These are phyloP conservation scores for Erpornis zantholeuca DNA, from an alignment of 2,113 vertebrate species.

Conservation along the genomic window DNA sequence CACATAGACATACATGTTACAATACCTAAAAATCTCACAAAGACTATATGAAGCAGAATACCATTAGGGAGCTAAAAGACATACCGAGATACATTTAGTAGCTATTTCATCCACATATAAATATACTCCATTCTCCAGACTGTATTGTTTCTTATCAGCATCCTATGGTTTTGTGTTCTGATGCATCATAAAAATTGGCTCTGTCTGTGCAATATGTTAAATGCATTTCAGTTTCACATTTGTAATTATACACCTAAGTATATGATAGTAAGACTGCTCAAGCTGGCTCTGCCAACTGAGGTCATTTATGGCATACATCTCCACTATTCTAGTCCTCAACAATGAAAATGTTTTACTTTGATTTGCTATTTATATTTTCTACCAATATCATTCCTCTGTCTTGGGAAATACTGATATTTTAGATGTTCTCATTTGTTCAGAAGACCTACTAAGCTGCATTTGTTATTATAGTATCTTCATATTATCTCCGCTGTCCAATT, in stretches of 20 bases:
- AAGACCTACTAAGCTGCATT: not conserved
- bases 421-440: not conserved
- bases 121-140: not conserved
- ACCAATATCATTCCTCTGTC: not conserved
- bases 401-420: not conserved
- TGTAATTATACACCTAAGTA: not conserved
- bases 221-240: not conserved
- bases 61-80: not conserved
- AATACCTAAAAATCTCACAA: not conserved
- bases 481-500: not conserved
- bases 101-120: not conserved
- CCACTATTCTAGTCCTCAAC: not conserved
- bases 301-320: not conserved
- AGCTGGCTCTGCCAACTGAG: not conserved
- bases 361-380: not conserved
- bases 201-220: not conserved
- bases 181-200: not conserved
- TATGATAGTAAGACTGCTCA: not conserved
- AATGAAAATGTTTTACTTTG: not conserved
- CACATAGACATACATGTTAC: not conserved
- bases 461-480: not conserved
- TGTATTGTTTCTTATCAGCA: not conserved
- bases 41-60: not conserved
- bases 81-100: not conserved
- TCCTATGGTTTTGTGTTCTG: not conserved